A percentile compares a stretch with the other conserved stretches of the same genome.
Evolutionary conservation across 1,140 invertebrate species (phyloP).

Genomic region (Bombyx mori): DNA sequence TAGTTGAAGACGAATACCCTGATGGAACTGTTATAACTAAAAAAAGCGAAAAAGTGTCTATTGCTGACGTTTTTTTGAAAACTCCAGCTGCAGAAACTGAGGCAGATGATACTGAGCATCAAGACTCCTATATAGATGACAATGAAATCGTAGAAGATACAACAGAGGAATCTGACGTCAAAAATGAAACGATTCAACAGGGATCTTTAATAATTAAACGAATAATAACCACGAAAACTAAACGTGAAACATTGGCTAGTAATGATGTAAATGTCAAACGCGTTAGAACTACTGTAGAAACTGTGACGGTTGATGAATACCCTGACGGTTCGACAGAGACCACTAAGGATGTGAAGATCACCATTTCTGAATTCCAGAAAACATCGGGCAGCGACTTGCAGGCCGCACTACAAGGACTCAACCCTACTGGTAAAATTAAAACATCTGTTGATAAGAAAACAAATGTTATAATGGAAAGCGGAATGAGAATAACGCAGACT

Average conservation of each 20-base stretch:
- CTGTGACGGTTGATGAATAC: slow-evolving; percentile 64
- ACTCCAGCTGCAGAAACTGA: slow-evolving; percentile 13
- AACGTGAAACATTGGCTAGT: slow-evolving; percentile 58
- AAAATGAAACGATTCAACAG: slow-evolving; percentile 51
- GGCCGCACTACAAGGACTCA: slow-evolving; percentile 50
- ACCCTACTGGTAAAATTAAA: slow-evolving; percentile 58
- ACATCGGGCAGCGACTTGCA: slow-evolving; percentile 62
- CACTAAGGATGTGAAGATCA: slow-evolving; percentile 69
- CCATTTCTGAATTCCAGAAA: slow-evolving; percentile 66
- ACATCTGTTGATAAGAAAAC: slow-evolving; percentile 55
- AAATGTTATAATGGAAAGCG: slow-evolving; percentile 42
- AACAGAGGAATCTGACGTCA: slow-evolving; percentile 53
- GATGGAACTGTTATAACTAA: slow-evolving; percentile 62
- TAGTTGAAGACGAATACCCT: slow-evolving; percentile 59
- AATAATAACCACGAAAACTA: slow-evolving; percentile 63
- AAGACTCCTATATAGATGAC: slow-evolving; percentile 38
- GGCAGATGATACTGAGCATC: slow-evolving; percentile 19
- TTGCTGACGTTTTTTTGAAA: slow-evolving; percentile 48
- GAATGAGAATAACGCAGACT: slow-evolving; percentile 53
- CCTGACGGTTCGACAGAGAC: slow-evolving; percentile 66
- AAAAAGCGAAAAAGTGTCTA: slow-evolving; percentile 60
- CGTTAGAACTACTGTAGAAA: slow-evolving; percentile 64
- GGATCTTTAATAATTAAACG: slow-evolving; percentile 47
- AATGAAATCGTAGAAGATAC: slow-evolving; percentile 60
- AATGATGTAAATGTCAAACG: slow-evolving; percentile 54